A percentile compares a stretch with the other conserved stretches of the same genome.
Conservation (phyloP, 1,140 invertebrate species). For the Sitodiplosis mosellana region DNA sequence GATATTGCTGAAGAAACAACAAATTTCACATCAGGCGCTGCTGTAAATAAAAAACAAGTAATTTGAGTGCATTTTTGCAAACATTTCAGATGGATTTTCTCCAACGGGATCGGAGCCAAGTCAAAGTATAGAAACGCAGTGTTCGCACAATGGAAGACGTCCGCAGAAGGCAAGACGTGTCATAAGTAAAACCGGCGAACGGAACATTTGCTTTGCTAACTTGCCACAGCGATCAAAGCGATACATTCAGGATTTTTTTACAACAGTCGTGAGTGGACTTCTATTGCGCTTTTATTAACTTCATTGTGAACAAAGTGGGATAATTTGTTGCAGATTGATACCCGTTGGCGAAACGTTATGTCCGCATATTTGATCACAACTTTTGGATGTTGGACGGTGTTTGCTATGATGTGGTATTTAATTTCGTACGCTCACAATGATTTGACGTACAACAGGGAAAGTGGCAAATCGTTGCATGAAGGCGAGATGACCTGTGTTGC, state of each 20-base stretch:
- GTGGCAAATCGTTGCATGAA: constrained; percentile 15
- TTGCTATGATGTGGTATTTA: constrained; percentile 31
- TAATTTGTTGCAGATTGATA: constrained; percentile 32
- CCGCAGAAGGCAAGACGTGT: constrained; percentile 6
- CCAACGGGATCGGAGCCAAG: too few relatives aligned
- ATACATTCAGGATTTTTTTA: constrained; percentile 37
- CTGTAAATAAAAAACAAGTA: too few relatives aligned
- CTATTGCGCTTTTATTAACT: background rate
- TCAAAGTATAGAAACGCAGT: too few relatives aligned
- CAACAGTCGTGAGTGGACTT: constrained; percentile 34
- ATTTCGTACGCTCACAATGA: constrained; percentile 31
- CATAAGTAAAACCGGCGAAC: constrained; percentile 20
- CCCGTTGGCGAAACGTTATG: constrained; percentile 39
- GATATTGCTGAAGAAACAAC: too few relatives aligned
- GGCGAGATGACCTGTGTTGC: constrained; percentile 25
- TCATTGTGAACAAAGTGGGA: too few relatives aligned
- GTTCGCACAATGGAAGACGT: background rate
- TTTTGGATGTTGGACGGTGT: constrained; percentile 32
- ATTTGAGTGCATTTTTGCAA: too few relatives aligned
- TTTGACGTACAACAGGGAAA: constrained; percentile 18
- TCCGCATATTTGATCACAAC: constrained; percentile 29
- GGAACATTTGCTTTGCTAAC: constrained; percentile 21
- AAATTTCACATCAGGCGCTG: too few relatives aligned
- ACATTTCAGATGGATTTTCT: too few relatives aligned
- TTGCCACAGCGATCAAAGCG: constrained; percentile 31